Evolutionary conservation across 2,797 vertebrate genomes (phyloP), one percentile per base, ranked within the genome.

Genomic region (Pseudochirops corinnae): DNA sequence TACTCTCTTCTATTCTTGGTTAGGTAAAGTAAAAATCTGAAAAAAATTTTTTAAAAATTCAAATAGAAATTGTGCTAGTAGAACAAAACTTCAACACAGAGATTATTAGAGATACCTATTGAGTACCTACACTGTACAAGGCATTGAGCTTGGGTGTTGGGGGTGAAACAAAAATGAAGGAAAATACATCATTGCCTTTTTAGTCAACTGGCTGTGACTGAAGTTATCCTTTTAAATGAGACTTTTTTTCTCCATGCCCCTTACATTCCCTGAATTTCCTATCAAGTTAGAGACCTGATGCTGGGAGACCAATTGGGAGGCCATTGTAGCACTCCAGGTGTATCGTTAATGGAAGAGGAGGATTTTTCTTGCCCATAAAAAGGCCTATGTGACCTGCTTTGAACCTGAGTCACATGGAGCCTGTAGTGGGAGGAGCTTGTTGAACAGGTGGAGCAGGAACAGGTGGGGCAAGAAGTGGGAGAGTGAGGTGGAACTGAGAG

Each of bases 1-100:
- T 39, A 18, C 6, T 24, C 28, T 94, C 91, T 6, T 4, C 39
- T 50, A 87, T 46, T 0, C 0, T 94, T 96, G 16, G 90, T 3
- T 6, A 87, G 91, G n/a, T 31, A 92, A 92, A 96, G 95, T 13
- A 33, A 96, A 97, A 92, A 5, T 58, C 90, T 92, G 93, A 95
- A 57, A 56, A 92, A 12, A 14, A 55, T 3, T 14, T 55, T 1
- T 14, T 55, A 55, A 55, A 55, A 33, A 53, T 92, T 31, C 7
- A 29, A 92, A 95, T 91, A 74, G 52, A n/a, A 94, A 62, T 26
- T 91, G 96, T 95, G 21, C 55, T 31, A 96, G 60, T 55, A 97
- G 39, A 93, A 95, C 94, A 95, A 60, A 5, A 67, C 90, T 93
- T 97, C 93, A 95, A 91, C 33, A 95, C 11, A 95, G 31, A 94